These are phyloP conservation scores for Sebastes itinus DNA, from an alignment of 2,797 vertebrate species.

Conservation along the genomic window DNA sequence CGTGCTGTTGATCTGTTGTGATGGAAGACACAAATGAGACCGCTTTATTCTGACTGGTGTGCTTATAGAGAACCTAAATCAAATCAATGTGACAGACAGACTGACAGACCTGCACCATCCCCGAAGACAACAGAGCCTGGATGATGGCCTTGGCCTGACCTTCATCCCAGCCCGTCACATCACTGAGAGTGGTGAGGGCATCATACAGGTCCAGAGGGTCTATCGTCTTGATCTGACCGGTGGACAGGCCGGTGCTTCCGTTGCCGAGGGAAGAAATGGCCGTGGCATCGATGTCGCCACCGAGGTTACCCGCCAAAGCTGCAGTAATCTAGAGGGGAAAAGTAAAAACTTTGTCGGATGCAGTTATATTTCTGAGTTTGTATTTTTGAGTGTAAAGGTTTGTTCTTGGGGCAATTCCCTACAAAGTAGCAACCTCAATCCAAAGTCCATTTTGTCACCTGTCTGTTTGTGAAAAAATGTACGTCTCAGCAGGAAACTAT, in stretches of 20 bases:
- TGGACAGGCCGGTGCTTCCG: conserved; percentile 57
- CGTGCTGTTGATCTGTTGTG: conserved; percentile 53
- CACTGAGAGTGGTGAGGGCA: conserved; percentile 47
- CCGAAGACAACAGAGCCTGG: conserved; percentile 42
- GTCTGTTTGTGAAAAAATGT: neutral
- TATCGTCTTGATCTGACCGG: conserved; percentile 56
- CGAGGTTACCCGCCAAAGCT: conserved; percentile 69
- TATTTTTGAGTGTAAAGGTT: neutral
- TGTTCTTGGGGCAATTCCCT: neutral
- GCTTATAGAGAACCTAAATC: neutral
- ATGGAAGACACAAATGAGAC: neutral
- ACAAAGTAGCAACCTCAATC: neutral
- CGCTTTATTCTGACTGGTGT: neutral
- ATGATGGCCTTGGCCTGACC: conserved; percentile 75
- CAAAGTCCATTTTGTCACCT: neutral
- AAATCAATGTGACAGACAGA: neutral
- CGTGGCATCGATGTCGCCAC: conserved; percentile 6
- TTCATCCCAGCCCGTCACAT: conserved; percentile 62
- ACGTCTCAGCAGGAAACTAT: neutral
- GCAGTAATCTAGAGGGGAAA: conserved; percentile 59
- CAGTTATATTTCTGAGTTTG: neutral
- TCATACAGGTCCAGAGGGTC: conserved; percentile 1
- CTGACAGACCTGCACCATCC: conserved; percentile 44
- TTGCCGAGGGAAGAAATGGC: conserved; percentile 64
- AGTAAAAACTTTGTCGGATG: neutral